phyloP scores from a whole-genome alignment of 2,113 vertebrate genomes.

The Balaenoptera acutorostrata region DNA sequence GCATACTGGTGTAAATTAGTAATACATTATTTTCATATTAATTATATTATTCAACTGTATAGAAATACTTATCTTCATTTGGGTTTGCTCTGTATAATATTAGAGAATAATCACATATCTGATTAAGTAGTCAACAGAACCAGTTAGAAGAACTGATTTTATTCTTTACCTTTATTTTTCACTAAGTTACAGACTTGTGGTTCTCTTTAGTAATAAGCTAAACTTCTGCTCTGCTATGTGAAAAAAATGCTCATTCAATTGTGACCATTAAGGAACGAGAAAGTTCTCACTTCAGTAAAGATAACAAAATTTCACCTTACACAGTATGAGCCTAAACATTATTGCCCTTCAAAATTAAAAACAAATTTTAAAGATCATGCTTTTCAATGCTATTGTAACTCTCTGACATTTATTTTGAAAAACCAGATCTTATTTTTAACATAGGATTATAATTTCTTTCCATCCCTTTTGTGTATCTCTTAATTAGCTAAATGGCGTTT shows the following conservation, averaged over 20 bases:
- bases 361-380: not conserved
- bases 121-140: not conserved
- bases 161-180: not conserved
- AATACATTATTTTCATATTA: not conserved
- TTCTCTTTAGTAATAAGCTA: not conserved
- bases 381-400: not conserved
- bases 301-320: not conserved
- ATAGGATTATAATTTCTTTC: not conserved
- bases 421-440: not conserved
- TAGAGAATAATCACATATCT: not conserved
- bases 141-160: not conserved
- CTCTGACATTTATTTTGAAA: not conserved
- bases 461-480: not conserved
- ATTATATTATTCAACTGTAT: not conserved
- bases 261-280: not conserved
- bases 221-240: not conserved
- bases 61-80: not conserved
- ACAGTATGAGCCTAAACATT: not conserved
- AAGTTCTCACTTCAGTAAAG: not conserved
- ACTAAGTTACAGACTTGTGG: not conserved
- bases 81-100: not conserved
- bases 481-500: not conserved
- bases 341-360: not conserved
- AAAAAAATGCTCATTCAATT: not conserved
- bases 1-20: not conserved